Base-by-base conservation (phyloP, 2,888 invertebrate genomes). In the Ptilodon capucinus region DNA sequence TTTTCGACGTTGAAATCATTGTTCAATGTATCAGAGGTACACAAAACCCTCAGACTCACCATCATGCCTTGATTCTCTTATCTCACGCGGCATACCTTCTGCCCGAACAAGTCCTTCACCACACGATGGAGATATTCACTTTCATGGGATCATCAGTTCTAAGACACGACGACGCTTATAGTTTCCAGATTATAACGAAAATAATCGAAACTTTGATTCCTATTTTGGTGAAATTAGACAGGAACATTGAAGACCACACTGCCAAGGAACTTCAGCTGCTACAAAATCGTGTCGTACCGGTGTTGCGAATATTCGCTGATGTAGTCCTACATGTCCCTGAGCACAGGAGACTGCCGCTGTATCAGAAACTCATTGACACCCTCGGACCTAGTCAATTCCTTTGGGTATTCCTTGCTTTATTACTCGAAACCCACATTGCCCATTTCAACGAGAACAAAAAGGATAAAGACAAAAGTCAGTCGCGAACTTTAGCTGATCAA, bases 111-210 rank as follows among this genome's bases (percentile, higher is more conserved):
- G 97, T 99, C 0, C 86, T 99, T 13, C 96, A 97, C 74, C 97
- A 98, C 70, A 96, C 98, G 3, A 98, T 99, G 94, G 95, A 97
- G 17, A 97, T 99, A 64, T 99, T 99, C 78, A 98, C 99, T 0
- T 99, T 99, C 74, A 98, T 99, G 95, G 99, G 99, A 0, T 96
- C 96, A 0, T 97, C 97, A 0, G 95, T 99, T 8, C 91, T 99
- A 1, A 93, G 98, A 8, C 97, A 98, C 65, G 99, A 99, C 75
- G 98, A 99, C 71, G 95, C 96, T 0, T 98, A 98, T 81, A 98
- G 97, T 74, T 97, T 98, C 78, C 97, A 98, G 81, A 95, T 99
- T 18, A 98, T 99, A 45, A 93, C 95, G 0, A 95, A 95, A 74
- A 97, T 98, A 4, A 94, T 99, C 14, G 96, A 97, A 68, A 97